Base-by-base conservation (phyloP, 2,113 vertebrate genomes). In the Mustela lutreola region DNA sequence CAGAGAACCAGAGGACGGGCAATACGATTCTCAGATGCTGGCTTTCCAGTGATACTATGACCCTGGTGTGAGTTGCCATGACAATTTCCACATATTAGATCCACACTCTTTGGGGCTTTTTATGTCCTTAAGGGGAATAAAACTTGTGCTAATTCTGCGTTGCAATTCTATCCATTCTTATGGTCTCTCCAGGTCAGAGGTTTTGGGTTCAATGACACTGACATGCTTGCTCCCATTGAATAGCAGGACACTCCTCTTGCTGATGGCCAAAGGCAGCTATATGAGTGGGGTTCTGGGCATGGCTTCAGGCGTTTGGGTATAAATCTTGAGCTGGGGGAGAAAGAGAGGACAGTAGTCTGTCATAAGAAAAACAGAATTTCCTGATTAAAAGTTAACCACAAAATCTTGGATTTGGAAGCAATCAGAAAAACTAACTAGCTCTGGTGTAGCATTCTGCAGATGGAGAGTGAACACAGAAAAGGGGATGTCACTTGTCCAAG, bases 11-110 rank as follows among this genome's bases (percentile, higher is more conserved):
- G 81, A 81, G 78, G 76, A 73, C 33, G 33, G 31, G 22, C 42
- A 33, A 56, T 36, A 31, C 39, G 56, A 24, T 63, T 79, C 48
- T 91, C 78, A 96, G 95, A 91, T 28, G 21, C 48, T 96, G 89
- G 78, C 79, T 97, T 97, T 86, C 86, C 71, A 60, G 26, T 31
- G 87, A 89, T 76, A 79, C 33, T 50, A 42, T 94, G 93, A 96
- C 75, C 92, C 42, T 45, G 67, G 24, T 60, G 80, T 93, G 92
- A 92, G 97, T 97, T 98, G 89, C 95, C 92, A 96, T 97, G 96
- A 95, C 67, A 95, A 96, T 96, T 76, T 96, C 48, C 60, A 76
- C n/a, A 83, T 58, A 89, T 60, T 2, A 80, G 86, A 97, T 45
- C 7, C 9, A 42, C 8, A 82, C 73, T 95, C 48, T 94, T 83